Base-by-base conservation (phyloP, 1,140 invertebrate species). In the Drosophila sproati region DNA sequence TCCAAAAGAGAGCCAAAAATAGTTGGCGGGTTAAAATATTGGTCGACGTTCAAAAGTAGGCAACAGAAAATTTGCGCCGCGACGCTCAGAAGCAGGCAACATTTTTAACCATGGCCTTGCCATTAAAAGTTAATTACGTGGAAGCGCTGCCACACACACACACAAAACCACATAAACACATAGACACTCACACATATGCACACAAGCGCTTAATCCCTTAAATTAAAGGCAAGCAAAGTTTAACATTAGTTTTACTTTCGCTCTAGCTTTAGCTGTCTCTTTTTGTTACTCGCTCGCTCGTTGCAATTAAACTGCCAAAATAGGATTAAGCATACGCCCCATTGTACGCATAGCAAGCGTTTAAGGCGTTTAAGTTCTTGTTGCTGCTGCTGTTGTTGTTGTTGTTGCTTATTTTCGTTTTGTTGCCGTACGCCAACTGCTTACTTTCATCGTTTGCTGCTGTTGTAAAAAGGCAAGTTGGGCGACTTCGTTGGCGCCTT, bases 121-220 rank as follows among this genome's bases (percentile, higher is more conserved):
- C 62, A 83, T 88, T 68, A 78, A 83, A 83, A 88, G 74, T 89
- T 88, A 83, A 88, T 89, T 83, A 80, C 72, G 70, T 80, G 77
- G 80, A 88, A 88, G 56, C 60, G 66, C 50, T 63, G 63, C 54
- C 35, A 39, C 35, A 59, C 8, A 54, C 45, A 68, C 45, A 62
- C 50, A 20, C 20, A 20, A 20, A 20, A 20, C 20, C 8, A 54
- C 45, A 47, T 39, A 68, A 43, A 50, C 37, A 71, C 55, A 45
- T 29, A 62, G 7, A 41, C 20, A 54, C 29, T 35, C 45, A 62
- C 50, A 54, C 54, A 64, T 20, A 45, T 39, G 51, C 32, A 45
- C 41, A 52, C 47, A 55, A 39, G 32, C 43, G 10, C 31, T 43
- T 66, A 59, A 41, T 67, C 39, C 52, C 29, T 5, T 31, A 59